phyloP scores from a whole-genome alignment of 2,797 vertebrate species.

The Hypotaenidia philippensis region DNA sequence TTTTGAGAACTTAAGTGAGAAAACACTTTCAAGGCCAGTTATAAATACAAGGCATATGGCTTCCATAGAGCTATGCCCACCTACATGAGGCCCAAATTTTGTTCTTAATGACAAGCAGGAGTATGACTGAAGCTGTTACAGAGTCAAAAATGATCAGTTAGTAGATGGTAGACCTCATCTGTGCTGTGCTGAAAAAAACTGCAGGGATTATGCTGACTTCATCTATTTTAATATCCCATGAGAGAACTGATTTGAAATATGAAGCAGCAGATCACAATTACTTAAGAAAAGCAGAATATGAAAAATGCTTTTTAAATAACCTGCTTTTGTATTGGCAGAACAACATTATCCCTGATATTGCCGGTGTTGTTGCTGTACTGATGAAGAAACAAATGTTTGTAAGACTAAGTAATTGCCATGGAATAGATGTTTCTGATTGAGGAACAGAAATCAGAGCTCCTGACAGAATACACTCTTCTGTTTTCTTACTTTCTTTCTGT shows the following conservation, averaged over 20 bases:
- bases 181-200: background rate
- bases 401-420: background rate
- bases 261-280: background rate
- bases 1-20: background rate
- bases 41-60: background rate
- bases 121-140: background rate
- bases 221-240: background rate
- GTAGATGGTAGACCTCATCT: background rate
- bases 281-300: background rate
- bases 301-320: slow-evolving; percentile 11
- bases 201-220: background rate
- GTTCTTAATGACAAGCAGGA: background rate
- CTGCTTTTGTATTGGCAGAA: background rate
- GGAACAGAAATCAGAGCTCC: background rate
- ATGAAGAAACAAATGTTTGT: background rate
- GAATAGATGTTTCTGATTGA: background rate
- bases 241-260: background rate
- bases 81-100: background rate
- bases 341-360: background rate
- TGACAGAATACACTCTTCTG: background rate
- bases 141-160: background rate
- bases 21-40: background rate
- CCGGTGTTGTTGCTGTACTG: background rate
- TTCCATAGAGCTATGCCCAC: background rate
- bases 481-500: background rate